phyloP scores from a whole-genome alignment of 2,797 vertebrate genomes.

The Lutjanus argentimaculatus region DNA sequence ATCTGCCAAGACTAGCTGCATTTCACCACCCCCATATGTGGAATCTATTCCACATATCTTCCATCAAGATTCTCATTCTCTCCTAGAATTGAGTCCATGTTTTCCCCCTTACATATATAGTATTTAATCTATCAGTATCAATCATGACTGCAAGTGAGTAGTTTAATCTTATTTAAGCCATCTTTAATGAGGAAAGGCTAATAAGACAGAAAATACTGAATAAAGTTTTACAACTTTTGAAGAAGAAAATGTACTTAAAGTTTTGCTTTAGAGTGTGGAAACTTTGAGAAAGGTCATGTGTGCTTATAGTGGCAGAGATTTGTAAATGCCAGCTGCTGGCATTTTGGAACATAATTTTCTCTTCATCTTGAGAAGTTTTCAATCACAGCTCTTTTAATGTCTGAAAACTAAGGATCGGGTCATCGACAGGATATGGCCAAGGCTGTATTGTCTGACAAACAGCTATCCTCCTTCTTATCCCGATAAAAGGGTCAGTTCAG shows the following conservation, averaged over 20 bases:
- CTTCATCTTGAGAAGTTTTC: constrained; percentile 47
- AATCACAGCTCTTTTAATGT: constrained; percentile 28
- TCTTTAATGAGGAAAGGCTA: constrained; percentile 33
- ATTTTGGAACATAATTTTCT: constrained; percentile 56
- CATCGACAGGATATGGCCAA: constrained; percentile 16
- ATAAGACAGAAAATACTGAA: constrained; percentile 1
- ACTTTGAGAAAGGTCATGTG: constrained; percentile 62
- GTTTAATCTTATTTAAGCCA: constrained; percentile 32
- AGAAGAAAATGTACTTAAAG: constrained; percentile 19
- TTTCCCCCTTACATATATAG: not conserved
- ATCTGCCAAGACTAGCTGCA: constrained; percentile 1
- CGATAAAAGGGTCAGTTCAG: constrained; percentile 3
- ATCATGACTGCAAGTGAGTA: not conserved
- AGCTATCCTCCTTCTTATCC: not conserved
- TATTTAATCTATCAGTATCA: not conserved
- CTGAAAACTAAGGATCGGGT: constrained; percentile 20
- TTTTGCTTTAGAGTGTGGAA: constrained; percentile 26
- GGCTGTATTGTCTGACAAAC: not conserved
- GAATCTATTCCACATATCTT: constrained; percentile 14
- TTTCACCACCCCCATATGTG: not conserved
- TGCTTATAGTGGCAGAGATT: constrained; percentile 52
- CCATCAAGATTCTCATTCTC: constrained; percentile 2
- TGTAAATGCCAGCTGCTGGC: constrained; percentile 66
- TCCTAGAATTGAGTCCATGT: not conserved
- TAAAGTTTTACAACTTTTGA: not conserved